Conservation (phyloP, 1,140 invertebrate species). For the Heterodera carotae region DNA sequence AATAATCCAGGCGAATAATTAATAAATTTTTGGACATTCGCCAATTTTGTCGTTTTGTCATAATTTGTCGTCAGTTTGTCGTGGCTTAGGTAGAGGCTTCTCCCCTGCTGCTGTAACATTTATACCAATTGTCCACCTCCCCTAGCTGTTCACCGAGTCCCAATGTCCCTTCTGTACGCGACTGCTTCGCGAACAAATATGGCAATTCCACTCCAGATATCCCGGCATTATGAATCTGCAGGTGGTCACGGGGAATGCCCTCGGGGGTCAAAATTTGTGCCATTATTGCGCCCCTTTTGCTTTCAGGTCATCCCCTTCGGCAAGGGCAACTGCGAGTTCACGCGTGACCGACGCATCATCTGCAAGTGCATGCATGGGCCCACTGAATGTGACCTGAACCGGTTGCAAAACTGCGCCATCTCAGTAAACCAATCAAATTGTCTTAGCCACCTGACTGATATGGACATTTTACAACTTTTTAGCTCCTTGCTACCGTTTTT, state of each 20-base stretch:
- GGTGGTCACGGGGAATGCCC: constrained; percentile 29
- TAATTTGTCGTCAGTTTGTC: no score
- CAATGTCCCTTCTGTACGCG: constrained; percentile 57
- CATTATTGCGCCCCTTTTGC: neutral
- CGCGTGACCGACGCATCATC: constrained; percentile 41
- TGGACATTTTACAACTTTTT: neutral
- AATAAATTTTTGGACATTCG: no score
- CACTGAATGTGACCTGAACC: constrained; percentile 53
- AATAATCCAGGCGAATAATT: no score
- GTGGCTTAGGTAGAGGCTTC: no score
- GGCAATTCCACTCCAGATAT: constrained; percentile 55
- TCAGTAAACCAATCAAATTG: no score
- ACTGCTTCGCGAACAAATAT: constrained; percentile 51
- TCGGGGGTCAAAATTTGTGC: neutral
- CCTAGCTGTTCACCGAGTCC: constrained; percentile 53
- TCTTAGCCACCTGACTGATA: no score
- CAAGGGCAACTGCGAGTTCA: constrained; percentile 58
- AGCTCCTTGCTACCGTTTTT: no score
- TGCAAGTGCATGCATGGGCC: constrained; percentile 58
- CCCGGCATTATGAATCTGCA: constrained; percentile 57
- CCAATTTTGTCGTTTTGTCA: no score
- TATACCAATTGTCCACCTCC: neutral
- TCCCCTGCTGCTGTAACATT: no score
- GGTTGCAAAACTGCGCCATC: constrained; percentile 56
- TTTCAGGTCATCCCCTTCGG: constrained; percentile 56